Base-by-base conservation (phyloP, 2,888 invertebrate genomes). In the Cactoblastis cactorum region DNA sequence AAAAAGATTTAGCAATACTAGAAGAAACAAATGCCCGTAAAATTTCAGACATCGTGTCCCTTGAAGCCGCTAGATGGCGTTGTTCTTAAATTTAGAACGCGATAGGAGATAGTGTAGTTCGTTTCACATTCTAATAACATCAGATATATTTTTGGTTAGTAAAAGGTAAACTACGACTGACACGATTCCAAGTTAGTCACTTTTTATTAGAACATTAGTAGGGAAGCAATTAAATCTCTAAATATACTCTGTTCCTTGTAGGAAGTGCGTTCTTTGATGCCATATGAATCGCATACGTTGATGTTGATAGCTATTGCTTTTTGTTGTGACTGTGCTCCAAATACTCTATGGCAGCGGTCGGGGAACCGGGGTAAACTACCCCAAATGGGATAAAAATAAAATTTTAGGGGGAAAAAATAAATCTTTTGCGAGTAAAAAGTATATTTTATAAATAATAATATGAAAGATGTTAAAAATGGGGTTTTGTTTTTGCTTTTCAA, bases 91-190 rank as follows among this genome's bases (percentile, higher is more conserved):
- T 17, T 17, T 8, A 9, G 14, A 22, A 22, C 28, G n/a, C n/a
- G n/a, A 28, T 9, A 28, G 8, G 8, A 28, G 28, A 28, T 28
- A 1, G 3, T 1, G 24, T 22, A 12, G 12, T 19, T 22, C 24
- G 24, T 9, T 2, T 28, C 28, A 28, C n/a, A 17, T 64, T 62
- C 58, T 61, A 66, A 67, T 69, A 69, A 59, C 65, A 72, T 74
- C 75, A 71, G 69, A 70, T 82, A 82, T 84, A 84, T 85, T 85
- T 84, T 83, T 80, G 75, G 78, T 71, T 53, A 58, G 68, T 69
- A 70, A 71, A 78, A 72, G 71, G 74, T 72, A 76, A 77, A 72
- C 61, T 67, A 17, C 69, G 62, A 62, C 69, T 67, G 66, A 59
- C 69, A 69, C 65, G 57, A 65, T 66, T 65, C 60, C 52, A 55